These are phyloP conservation scores for Andrena minutula DNA, from an alignment of 2,888 invertebrate species.

Conservation along the genomic window DNA sequence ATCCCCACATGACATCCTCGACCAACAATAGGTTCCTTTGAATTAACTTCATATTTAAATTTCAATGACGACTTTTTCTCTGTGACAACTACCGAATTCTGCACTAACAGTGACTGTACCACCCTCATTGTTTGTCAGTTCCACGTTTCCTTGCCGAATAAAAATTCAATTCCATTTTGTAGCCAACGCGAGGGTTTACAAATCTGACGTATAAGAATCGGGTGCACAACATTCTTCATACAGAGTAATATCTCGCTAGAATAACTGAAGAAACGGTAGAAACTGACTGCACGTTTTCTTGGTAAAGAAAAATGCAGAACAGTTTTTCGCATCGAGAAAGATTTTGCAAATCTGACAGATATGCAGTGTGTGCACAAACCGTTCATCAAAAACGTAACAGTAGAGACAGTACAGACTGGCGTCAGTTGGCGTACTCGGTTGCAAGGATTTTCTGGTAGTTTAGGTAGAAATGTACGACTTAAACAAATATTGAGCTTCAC, in stretches of 20 bases:
- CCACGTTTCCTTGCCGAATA: neutral
- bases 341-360: neutral
- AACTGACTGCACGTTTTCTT: neutral
- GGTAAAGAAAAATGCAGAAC: neutral
- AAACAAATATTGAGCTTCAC: slow-evolving; percentile 57
- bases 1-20: too few relatives aligned
- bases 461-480: slow-evolving; percentile 49
- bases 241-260: neutral
- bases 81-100: too few relatives aligned
- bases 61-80: too few relatives aligned
- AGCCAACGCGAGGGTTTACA: neutral
- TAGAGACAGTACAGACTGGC: slow-evolving; percentile 36
- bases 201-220: neutral
- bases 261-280: slow-evolving; percentile 1
- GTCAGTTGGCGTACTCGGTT: slow-evolving; percentile 34
- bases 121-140: neutral
- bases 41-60: too few relatives aligned
- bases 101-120: too few relatives aligned
- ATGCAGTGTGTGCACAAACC: slow-evolving; percentile 7
- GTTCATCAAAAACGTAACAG: neutral
- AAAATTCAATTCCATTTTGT: neutral
- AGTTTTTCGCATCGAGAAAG: neutral
- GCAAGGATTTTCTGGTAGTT: slow-evolving; percentile 50
- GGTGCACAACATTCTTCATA: neutral
- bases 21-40: too few relatives aligned